These are phyloP conservation scores for Dasysyrphus albostriatus DNA, from an alignment of 2,888 invertebrate species.

Conservation along the genomic window DNA sequence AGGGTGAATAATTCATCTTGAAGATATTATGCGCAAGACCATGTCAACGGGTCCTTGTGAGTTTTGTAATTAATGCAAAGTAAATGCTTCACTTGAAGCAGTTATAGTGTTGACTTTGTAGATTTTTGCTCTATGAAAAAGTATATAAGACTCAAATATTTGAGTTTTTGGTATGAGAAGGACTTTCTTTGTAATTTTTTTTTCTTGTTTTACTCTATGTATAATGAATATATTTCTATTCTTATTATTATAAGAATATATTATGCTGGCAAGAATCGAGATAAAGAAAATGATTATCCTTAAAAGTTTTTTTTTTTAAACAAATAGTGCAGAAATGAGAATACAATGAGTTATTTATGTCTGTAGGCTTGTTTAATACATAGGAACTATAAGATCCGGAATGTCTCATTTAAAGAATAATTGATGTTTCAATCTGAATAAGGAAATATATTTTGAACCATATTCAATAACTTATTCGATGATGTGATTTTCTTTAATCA, in stretches of 20 bases:
- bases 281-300: background rate
- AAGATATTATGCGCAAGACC: conserved; percentile 42
- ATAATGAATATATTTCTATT: too few species aligned
- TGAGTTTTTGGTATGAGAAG: conserved; percentile 27
- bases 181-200: conserved; percentile 26
- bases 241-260: too few species aligned
- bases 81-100: conserved; percentile 62
- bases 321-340: background rate
- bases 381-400: background rate
- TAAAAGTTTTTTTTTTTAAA: background rate
- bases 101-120: conserved; percentile 49
- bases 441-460: background rate
- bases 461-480: background rate
- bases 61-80: conserved; percentile 71
- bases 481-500: too few species aligned
- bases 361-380: background rate
- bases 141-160: conserved; percentile 55
- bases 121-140: background rate
- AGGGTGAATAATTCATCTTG: conserved; percentile 17
- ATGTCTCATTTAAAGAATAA: background rate
- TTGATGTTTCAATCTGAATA: background rate
- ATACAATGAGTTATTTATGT: conserved; percentile 11
- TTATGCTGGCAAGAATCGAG: background rate
- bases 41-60: conserved; percentile 59
- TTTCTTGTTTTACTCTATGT: too few species aligned